Base-by-base conservation (phyloP, 2,888 invertebrate genomes). In the Pycnomerus fuliginosus region DNA sequence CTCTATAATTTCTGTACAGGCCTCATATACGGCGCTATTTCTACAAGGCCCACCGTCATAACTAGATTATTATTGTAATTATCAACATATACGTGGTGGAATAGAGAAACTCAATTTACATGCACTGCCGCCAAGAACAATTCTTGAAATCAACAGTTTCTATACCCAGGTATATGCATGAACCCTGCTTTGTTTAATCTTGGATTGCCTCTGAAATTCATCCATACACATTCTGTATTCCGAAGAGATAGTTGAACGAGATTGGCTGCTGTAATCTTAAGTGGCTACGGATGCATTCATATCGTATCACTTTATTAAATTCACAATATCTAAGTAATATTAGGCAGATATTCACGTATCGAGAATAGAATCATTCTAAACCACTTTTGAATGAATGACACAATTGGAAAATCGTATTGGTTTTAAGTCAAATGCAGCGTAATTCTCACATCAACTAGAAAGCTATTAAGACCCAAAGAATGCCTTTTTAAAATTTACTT, bases 51-150 rank as follows among this genome's bases (percentile, higher is more conserved):
- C 48, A 35, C 46, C 43, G 48, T 52, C 47, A 52, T 58, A 56
- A 58, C 54, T 53, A 53, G 50, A 58, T 58, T 58, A 58, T 55
- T 53, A 53, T 56, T 56, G 58, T 55, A 58, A 56, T 56, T 52
- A 58, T 52, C 39, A 49, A 41, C 45, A 48, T 53, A 53, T 48
- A 50, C 54, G 55, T 48, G 51, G 49, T 48, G 47, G 50, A 51
- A 55, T 53, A 43, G 51, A 49, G 46, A 53, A 53, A 46, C 44
- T 43, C 41, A 52, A 50, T 52, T 49, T 47, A 37, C 46, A 52
- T 52, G 44, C 50, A 50, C 35, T 39, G 38, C 48, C 35, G 41
- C 40, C 41, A 52, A 42, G 52, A 52, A 52, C 52, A 53, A 46
- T 55, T 51, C 55, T 53, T 51, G 55, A 52, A 55, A 53, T 55